Conservation (phyloP, 23 tunicate species). For the Trididemnum nubilum region DNA sequence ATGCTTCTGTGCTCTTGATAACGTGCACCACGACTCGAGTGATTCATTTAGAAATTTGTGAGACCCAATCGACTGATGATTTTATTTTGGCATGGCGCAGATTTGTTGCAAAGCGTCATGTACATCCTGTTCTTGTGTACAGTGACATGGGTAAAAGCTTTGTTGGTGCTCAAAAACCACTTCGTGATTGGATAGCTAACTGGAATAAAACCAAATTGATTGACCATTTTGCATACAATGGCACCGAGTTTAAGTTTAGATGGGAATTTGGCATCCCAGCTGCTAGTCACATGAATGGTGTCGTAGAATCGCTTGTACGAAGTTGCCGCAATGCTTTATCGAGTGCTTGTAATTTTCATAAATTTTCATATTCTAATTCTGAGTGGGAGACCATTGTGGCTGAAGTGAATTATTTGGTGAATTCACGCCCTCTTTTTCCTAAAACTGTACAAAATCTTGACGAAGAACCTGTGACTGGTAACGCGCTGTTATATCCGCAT, state of each 20-base stretch:
- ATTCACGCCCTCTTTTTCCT: no score
- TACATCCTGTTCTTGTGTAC: not conserved
- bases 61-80: not conserved
- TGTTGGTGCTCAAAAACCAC: not conserved
- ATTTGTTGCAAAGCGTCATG: no score
- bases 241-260: not conserved
- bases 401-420: not conserved
- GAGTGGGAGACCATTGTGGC: not conserved
- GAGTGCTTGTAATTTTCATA: not conserved
- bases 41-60: not conserved
- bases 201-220: not conserved
- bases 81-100: not conserved
- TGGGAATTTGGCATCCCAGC: not conserved
- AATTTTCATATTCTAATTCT: not conserved
- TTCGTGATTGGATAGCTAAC: not conserved
- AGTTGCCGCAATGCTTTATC: not conserved
- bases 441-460: not conserved
- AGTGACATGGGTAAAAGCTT: not conserved
- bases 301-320: no score
- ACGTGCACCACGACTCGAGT: constrained; percentile 7
- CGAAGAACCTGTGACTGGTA: not conserved
- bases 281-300: not conserved
- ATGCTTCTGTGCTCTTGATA: not conserved
- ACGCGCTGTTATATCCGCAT: not conserved
- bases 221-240: not conserved